Evolutionary conservation across 1,140 invertebrate genomes (phyloP).

Genomic region (Bombus turneri): DNA sequence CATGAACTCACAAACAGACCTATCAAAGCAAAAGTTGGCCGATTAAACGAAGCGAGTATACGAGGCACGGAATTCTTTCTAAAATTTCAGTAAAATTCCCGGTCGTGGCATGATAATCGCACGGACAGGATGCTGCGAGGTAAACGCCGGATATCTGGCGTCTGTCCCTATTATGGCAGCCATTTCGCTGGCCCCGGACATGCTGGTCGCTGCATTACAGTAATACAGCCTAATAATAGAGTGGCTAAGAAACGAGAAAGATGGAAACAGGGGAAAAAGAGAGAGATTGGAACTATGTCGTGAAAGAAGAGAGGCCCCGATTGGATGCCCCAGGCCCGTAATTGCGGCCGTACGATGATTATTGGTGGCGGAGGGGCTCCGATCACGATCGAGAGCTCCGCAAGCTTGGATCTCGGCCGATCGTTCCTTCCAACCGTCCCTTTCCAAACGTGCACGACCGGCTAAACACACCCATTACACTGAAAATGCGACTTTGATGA

Average conservation of each 20-base stretch:
- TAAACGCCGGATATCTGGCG: conserved; percentile 62
- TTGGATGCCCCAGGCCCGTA: conserved; percentile 74
- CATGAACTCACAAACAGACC: background rate
- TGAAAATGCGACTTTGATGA: conserved; percentile 82
- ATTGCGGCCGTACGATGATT: conserved; percentile 76
- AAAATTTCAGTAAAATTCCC: background rate
- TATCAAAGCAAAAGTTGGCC: background rate
- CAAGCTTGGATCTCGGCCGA: conserved; percentile 52
- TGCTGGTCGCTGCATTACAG: conserved; percentile 73
- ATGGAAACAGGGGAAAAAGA: conserved; percentile 32
- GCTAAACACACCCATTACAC: conserved; percentile 78
- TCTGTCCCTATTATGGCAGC: conserved; percentile 66
- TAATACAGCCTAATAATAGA: conserved; percentile 80
- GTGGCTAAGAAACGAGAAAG: conserved; percentile 28
- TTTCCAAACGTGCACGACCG: conserved; percentile 44
- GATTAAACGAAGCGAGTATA: background rate
- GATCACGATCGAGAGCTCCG: conserved; percentile 70
- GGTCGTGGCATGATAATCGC: conserved; percentile 51
- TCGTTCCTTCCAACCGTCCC: conserved; percentile 47
- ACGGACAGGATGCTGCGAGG: conserved; percentile 56
- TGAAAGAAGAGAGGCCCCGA: conserved; percentile 55
- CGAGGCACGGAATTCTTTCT: background rate
- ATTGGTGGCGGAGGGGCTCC: conserved; percentile 71
- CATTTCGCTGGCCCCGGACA: conserved; percentile 72
- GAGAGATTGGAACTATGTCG: conserved; percentile 39